Conservation (phyloP, 2,888 invertebrate genomes). For the Furcula furcula region DNA sequence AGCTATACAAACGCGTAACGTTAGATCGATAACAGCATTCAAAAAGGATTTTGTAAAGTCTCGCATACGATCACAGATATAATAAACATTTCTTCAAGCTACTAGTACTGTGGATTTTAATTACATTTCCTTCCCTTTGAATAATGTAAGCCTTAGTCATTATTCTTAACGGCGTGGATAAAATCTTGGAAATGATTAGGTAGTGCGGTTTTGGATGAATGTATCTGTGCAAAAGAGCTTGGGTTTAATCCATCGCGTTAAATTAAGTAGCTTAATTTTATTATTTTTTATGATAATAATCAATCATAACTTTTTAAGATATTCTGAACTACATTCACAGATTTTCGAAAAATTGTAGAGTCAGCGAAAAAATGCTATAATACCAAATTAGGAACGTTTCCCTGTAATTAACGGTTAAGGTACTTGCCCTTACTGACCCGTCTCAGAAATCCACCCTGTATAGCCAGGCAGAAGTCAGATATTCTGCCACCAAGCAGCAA, state of each 20-base stretch:
- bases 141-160: slow-evolving; percentile 57
- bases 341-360: too few relatives aligned
- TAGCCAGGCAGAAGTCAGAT: too few relatives aligned
- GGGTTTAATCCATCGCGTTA: slow-evolving; percentile 19
- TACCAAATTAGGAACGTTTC: too few relatives aligned
- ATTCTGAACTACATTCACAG: too few relatives aligned
- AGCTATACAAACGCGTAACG: not conserved
- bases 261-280: too few relatives aligned
- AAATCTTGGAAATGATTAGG: slow-evolving; percentile 51
- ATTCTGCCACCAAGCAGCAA: too few relatives aligned
- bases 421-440: too few relatives aligned
- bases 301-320: too few relatives aligned
- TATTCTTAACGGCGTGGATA: slow-evolving; percentile 63
- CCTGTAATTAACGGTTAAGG: too few relatives aligned
- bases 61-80: slow-evolving; percentile 54
- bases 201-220: slow-evolving; percentile 35
- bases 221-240: slow-evolving; percentile 19
- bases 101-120: slow-evolving; percentile 65
- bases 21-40: not conserved
- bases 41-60: slow-evolving; percentile 28
- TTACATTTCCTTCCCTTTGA: slow-evolving; percentile 59
- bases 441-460: too few relatives aligned
- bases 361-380: too few relatives aligned
- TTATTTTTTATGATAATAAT: too few relatives aligned
- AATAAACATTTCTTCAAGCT: slow-evolving; percentile 37